Evolutionary conservation across 1,140 invertebrate species (phyloP), one percentile per base, ranked within the genome.

Genomic region (Leguminivora glycinivorella): DNA sequence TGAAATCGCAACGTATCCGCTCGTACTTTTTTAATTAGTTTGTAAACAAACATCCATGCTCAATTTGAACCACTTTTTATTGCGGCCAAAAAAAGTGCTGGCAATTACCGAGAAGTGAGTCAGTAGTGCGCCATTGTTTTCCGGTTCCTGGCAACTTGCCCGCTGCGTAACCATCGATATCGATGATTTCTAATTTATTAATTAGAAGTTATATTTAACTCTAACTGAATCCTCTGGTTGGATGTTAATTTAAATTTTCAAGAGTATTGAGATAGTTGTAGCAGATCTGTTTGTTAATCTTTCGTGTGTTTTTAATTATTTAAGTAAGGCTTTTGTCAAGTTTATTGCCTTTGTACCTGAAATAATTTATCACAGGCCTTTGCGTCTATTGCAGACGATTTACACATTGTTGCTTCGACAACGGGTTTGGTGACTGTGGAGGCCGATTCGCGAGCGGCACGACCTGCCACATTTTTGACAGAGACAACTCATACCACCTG

Each of bases 81-180:
- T 77, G 77, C 74, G 75, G 74, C 72, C 76, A 69, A 72, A 82
- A 82, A 80, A 83, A 83, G 82, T 82, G 78, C 58, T 78, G 74
- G 76, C 78, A 82, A 84, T 83, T 83, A 82, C 82, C 76, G 71
- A 68, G 70, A 72, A 78, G 78, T 81, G 79, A 83, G 76, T 82
- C 80, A 63, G 47, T 77, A 83, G 70, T 71, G 71, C 72, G 60
- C 75, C 70, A 81, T 83, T 81, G 78, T 84, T 77, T 80, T 76
- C 76, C 73, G 79, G 77, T 74, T 67, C 56, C 73, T 85, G 84
- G 84, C 77, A 67, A 24, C 10, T 17, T 67, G 83, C 84, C 83
- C 77, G 76, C 70, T 68, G 75, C 72, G 75, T 69, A 68, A 67
- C 29, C 69, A 19, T 63, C 58, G 58, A 63, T 63, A 71, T 78